Base-by-base conservation (phyloP, 2,113 vertebrate genomes). In the Tetraodon nigroviridis region DNA sequence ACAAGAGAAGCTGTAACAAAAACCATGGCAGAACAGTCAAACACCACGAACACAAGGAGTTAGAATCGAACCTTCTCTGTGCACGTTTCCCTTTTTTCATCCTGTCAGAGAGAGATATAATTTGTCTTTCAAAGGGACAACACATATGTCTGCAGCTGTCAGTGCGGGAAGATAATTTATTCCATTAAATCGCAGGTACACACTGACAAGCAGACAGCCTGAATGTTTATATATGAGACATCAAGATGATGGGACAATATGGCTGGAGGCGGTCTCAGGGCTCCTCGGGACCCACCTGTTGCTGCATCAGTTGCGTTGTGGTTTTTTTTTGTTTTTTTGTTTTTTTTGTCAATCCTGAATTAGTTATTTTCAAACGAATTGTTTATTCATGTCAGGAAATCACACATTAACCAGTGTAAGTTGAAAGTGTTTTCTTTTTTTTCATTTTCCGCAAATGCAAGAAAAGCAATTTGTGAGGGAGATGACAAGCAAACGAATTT, bases 161-260 rank as follows among this genome's bases (percentile, higher is more conserved):
- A 73, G 44, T 48, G 7, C 1, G 13, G 48, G 37, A 42, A 65
- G 62, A 72, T 77, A 60, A 84, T 76, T 71, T 70, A 82, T 84
- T 81, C 76, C 55, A 86, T 82, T 78, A 79, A 77, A 77, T 27
- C 27, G 14, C 47, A 40, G 55, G 67, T 66, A 77, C 57, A 57
- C 56, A 47, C 7, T 78, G 78, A 81, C 61, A 71, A 57, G 68
- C 61, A 75, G 67, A 75, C 73, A 77, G 58, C 21, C 47, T 64
- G 58, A 55, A 50, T 77, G 58, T 83, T 72, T 61, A 50, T 52
- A 46, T 65, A 64, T 16, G 58, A 74, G 59, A 60, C 59, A 69
- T 75, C 64, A 61, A 54, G 53, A 77, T 79, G 73, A 82, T 59
- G 64, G 58, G 70, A 69, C 37, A 58, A 61, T 61, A 55, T 61